These are phyloP conservation scores for Avahi laniger DNA, from an alignment of 2,797 vertebrate genomes.

Conservation along the genomic window DNA sequence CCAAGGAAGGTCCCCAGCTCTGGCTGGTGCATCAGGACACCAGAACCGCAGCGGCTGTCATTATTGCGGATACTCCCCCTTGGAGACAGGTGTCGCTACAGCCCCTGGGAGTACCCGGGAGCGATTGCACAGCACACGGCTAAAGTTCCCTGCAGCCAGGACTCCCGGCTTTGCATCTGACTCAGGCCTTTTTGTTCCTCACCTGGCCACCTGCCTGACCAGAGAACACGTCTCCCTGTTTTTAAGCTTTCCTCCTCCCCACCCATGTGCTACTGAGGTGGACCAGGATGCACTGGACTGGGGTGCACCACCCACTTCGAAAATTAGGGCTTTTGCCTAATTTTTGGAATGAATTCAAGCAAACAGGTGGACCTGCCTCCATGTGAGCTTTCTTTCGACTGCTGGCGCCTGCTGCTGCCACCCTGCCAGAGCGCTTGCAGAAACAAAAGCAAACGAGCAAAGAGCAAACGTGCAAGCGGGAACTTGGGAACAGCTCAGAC, in stretches of 20 bases:
- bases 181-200: not conserved
- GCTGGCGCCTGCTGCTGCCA: rapidly evolving
- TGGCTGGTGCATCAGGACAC: not conserved
- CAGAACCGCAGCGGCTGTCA: not conserved
- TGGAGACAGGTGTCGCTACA: rapidly evolving
- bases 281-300: not conserved
- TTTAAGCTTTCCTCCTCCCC: not conserved
- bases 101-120: not conserved
- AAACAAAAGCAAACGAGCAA: not conserved
- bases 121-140: not conserved
- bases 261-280: too few relatives aligned
- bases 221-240: too few relatives aligned
- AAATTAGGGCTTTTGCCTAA: not conserved
- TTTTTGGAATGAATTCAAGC: not conserved
- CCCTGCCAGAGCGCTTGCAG: not conserved
- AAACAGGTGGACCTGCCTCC: not conserved
- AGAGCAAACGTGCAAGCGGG: rapidly evolving
- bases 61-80: rapidly evolving
- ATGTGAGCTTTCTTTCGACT: not conserved
- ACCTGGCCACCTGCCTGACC: not conserved
- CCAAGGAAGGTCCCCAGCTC: not conserved
- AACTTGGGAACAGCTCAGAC: rapidly evolving
- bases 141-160: not conserved
- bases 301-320: rapidly evolving
- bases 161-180: rapidly evolving